Conservation (phyloP, 2,888 invertebrate genomes). For the Himalopsyche tibetana region DNA sequence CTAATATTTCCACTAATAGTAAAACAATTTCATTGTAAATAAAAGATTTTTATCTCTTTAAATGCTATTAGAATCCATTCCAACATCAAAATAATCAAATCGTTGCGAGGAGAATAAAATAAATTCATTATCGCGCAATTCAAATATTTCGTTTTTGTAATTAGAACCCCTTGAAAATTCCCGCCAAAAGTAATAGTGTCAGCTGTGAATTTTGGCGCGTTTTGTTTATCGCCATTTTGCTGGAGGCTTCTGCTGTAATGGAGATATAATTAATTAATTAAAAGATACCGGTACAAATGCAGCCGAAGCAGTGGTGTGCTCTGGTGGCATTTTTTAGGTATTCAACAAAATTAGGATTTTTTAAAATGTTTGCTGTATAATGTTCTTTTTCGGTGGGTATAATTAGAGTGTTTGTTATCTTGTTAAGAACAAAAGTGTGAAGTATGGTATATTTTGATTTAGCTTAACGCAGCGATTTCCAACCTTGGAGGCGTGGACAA, state of each 20-base stretch:
- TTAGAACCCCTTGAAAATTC: constrained; percentile 16
- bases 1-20: too few species aligned
- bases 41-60: too few species aligned
- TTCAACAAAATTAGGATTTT: too few species aligned
- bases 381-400: too few species aligned
- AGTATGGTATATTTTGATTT: too few species aligned
- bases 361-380: too few species aligned
- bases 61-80: background rate
- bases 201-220: constrained; percentile 36
- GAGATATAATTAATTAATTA: constrained; percentile 58
- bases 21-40: too few species aligned
- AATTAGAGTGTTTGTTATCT: too few species aligned
- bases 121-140: background rate
- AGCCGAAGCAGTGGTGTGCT: background rate
- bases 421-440: too few species aligned
- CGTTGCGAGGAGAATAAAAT: background rate
- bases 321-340: background rate
- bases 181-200: constrained; percentile 44
- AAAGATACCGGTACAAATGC: constrained; percentile 57
- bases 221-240: constrained; percentile 32
- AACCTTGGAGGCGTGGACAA: too few species aligned
- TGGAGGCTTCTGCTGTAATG: constrained; percentile 35
- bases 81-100: background rate
- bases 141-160: constrained; percentile 16
- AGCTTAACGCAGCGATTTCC: too few species aligned